A percentile compares a stretch with the other conserved stretches of the same genome.
phyloP scores from a whole-genome alignment of 2,797 vertebrate species.

The Acrossocheilus fasciatus region DNA sequence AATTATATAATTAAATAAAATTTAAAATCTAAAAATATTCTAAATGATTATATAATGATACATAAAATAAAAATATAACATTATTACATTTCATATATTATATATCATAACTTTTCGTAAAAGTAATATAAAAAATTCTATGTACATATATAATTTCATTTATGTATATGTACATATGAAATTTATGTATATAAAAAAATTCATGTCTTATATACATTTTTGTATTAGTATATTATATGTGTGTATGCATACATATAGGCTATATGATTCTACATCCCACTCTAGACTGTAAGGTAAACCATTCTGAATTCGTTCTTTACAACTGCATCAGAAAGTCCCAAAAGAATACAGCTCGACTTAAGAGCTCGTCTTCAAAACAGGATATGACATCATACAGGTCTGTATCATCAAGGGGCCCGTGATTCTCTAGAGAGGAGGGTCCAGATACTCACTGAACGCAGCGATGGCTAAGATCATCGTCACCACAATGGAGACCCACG shows the following conservation, averaged over 20 bases:
- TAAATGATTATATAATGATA: not conserved
- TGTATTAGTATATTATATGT: not conserved
- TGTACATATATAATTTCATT: too few relatives aligned
- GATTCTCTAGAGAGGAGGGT: not conserved
- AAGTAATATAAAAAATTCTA: too few relatives aligned
- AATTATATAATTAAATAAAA: not conserved
- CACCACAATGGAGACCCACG: conserved; percentile 92
- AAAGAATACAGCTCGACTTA: not conserved
- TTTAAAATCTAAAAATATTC: not conserved
- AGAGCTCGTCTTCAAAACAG: not conserved
- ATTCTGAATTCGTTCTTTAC: not conserved
- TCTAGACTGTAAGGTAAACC: not conserved
- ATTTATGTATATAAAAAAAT: too few relatives aligned
- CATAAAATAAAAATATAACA: not conserved
- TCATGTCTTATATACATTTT: too few relatives aligned
- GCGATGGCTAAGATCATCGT: conserved; percentile 91
- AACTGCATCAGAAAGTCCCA: not conserved
- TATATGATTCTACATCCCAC: not conserved
- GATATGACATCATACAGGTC: conserved; percentile 24
- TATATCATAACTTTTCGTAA: not conserved
- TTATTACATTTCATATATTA: not conserved
- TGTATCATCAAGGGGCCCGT: not conserved
- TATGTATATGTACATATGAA: too few relatives aligned
- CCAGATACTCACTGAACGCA: conserved; percentile 92
- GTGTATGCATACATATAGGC: not conserved